Evolutionary conservation across 2,113 vertebrate species (phyloP).

Genomic region (Neoarius graeffei): DNA sequence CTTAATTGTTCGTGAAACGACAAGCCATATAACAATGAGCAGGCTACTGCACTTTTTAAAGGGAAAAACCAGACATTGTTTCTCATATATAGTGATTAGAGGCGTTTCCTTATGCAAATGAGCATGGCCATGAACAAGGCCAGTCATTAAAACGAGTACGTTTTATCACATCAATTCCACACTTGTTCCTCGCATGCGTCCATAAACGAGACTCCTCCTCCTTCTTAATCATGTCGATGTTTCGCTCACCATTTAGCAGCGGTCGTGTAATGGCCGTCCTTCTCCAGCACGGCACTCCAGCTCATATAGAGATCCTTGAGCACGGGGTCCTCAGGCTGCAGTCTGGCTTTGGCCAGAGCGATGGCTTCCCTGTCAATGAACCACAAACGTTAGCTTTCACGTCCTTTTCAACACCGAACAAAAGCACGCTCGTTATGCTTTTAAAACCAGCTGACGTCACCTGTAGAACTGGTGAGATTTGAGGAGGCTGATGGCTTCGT

Average conservation of each 20-base stretch:
- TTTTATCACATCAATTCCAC: too few relatives aligned
- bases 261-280: conserved; percentile 88
- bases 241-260: conserved; percentile 88
- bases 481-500: conserved; percentile 87
- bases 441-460: conserved; percentile 59
- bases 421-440: background rate
- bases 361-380: conserved; percentile 83
- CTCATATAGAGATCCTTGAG: conserved; percentile 83
- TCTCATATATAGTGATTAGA: background rate
- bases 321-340: conserved; percentile 83
- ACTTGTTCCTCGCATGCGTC: too few relatives aligned
- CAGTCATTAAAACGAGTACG: background rate
- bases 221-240: background rate
- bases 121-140: background rate
- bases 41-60: background rate
- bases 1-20: background rate
- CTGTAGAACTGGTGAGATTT: conserved; percentile 87
- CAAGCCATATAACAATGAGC: background rate
- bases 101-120: background rate
- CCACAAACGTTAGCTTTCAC: background rate
- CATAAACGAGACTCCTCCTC: background rate
- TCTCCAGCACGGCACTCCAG: conserved; percentile 88
- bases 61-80: background rate
- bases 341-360: conserved; percentile 85
- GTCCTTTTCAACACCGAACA: background rate